A percentile compares a stretch with the other conserved stretches of the same genome.
Evolutionary conservation across 2,113 vertebrate genomes (phyloP).

Genomic region (Condylura cristata): DNA sequence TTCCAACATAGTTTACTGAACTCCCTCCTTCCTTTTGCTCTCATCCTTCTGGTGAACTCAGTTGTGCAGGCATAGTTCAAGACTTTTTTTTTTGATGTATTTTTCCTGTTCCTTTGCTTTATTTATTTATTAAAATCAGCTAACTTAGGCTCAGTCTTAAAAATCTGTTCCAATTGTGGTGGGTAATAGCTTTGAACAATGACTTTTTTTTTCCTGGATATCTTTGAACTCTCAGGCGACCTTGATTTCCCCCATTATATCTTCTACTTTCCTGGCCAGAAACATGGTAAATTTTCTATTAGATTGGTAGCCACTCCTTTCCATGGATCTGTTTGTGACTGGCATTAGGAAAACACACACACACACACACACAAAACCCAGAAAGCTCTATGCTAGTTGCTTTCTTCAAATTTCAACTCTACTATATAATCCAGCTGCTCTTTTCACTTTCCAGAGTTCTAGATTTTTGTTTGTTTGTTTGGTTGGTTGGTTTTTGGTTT

Average conservation of each 20-base stretch:
- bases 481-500: background rate
- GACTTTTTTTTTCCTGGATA: background rate
- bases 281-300: background rate
- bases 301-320: background rate
- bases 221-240: background rate
- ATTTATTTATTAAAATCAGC: background rate
- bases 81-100: too few relatives aligned
- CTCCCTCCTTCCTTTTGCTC: too few relatives aligned
- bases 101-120: too few relatives aligned
- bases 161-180: background rate
- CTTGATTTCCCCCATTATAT: background rate
- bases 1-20: too few relatives aligned
- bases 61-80: too few relatives aligned
- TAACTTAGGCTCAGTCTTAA: background rate
- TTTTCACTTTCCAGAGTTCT: background rate
- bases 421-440: background rate
- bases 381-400: background rate
- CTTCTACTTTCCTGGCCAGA: background rate
- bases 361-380: background rate
- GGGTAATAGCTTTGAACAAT: background rate
- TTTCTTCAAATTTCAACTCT: background rate
- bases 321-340: background rate
- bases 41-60: too few relatives aligned
- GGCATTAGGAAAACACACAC: background rate
- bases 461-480: background rate